Conservation (phyloP, 2,113 vertebrate species). For the Phyllostomus hastatus region DNA sequence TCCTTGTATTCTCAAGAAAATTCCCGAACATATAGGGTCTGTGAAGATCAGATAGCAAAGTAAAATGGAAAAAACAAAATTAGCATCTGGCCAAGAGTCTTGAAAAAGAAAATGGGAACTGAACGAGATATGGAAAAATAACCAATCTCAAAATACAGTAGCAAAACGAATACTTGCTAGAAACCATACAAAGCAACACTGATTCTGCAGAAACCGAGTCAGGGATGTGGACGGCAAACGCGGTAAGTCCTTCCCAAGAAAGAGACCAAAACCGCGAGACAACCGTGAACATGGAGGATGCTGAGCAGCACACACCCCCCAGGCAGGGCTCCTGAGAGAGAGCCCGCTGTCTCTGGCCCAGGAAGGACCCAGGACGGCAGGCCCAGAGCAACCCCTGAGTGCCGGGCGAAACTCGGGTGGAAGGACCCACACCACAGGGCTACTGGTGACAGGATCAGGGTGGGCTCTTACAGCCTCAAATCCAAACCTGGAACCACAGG, state of each 20-base stretch:
- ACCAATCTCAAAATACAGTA: not conserved
- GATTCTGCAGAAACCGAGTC: not conserved
- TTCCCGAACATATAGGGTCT: not conserved
- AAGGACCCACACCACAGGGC: not conserved
- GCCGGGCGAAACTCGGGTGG: not conserved
- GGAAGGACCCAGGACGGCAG: not conserved
- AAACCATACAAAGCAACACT: not conserved
- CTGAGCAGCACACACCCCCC: accelerated
- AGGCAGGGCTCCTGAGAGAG: not conserved
- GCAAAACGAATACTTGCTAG: not conserved
- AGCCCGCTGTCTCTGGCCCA: not conserved
- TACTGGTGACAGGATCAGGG: not conserved
- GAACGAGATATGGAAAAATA: not conserved
- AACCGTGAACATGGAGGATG: not conserved
- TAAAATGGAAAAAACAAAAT: not conserved
- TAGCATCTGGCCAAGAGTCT: not conserved
- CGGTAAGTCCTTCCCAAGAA: not conserved
- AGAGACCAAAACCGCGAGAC: not conserved
- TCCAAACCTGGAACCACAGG: not conserved
- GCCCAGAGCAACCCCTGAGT: not conserved
- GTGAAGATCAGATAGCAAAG: not conserved
- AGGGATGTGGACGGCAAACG: not conserved
- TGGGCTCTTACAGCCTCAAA: not conserved
- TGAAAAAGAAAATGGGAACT: not conserved
- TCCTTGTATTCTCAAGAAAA: not conserved